phyloP scores from a whole-genome alignment of 2,888 invertebrate species.

The Acronicta alni region DNA sequence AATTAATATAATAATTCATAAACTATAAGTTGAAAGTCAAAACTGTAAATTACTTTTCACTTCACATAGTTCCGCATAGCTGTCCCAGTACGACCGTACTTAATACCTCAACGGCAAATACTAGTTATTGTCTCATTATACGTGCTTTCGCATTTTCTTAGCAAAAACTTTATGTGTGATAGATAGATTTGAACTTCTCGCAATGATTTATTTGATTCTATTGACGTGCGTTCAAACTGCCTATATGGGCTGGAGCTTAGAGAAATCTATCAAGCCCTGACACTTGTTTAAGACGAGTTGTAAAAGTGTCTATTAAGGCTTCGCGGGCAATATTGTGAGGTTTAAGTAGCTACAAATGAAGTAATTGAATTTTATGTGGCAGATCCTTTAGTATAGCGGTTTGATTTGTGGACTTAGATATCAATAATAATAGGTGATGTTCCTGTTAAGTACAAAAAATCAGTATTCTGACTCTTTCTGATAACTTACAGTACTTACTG shows the following conservation, averaged over 20 bases:
- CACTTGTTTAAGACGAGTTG: constrained; percentile 40
- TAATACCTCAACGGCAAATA: constrained; percentile 15
- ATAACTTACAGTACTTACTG: background rate
- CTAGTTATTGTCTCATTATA: constrained; percentile 55
- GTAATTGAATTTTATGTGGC: constrained; percentile 49
- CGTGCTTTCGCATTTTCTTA: constrained; percentile 58
- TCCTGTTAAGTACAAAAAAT: too few species aligned
- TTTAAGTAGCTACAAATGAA: constrained; percentile 47
- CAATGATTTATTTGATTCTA: constrained; percentile 59
- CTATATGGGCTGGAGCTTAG: constrained; percentile 38
- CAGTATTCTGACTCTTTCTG: too few species aligned
- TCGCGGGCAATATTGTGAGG: constrained; percentile 27
- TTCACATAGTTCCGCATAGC: too few species aligned
- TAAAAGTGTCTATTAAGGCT: constrained; percentile 50
- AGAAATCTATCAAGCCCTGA: constrained; percentile 45
- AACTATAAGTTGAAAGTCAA: too few species aligned
- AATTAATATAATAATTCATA: too few species aligned
- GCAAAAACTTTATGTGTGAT: constrained; percentile 57
- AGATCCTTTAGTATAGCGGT: constrained; percentile 31
- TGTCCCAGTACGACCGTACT: background rate
- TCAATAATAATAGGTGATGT: constrained; percentile 1
- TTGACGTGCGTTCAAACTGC: constrained; percentile 34
- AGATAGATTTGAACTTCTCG: constrained; percentile 56
- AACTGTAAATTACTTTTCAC: too few species aligned
- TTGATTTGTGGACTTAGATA: constrained; percentile 39